Conservation (phyloP, 2,888 invertebrate species). For the Marasmarcha lunaedactyla region DNA sequence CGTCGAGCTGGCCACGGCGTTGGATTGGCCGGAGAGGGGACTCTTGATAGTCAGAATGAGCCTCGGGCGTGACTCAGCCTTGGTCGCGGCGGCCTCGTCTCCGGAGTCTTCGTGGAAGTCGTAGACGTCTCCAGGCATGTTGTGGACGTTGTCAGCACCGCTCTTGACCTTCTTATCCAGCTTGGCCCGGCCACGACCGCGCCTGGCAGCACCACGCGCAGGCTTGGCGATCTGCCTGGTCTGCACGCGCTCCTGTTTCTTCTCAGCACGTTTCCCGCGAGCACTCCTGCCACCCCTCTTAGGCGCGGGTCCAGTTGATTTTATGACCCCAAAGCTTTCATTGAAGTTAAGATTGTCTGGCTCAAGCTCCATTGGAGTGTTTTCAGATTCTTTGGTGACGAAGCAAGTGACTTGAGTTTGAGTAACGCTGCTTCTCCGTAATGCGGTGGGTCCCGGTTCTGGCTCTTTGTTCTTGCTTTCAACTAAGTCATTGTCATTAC, state of each 20-base stretch:
- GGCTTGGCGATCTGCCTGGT: constrained; percentile 59
- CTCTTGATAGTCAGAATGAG: constrained; percentile 86
- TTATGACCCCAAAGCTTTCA: constrained; percentile 14
- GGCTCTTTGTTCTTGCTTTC: constrained; percentile 16
- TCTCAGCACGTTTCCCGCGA: constrained; percentile 53
- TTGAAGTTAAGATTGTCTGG: constrained; percentile 17
- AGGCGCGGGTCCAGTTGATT: constrained; percentile 14
- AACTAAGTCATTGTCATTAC: constrained; percentile 47
- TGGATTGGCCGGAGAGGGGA: constrained; percentile 61
- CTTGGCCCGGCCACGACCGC: constrained; percentile 63
- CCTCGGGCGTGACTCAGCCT: constrained; percentile 74
- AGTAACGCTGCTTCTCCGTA: constrained; percentile 10
- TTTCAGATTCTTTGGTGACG: constrained; percentile 7
- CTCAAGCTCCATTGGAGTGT: constrained; percentile 17
- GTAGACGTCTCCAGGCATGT: constrained; percentile 82
- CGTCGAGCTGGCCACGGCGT: constrained; percentile 46
- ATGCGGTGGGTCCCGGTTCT: constrained; percentile 3
- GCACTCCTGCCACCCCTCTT: constrained; percentile 53
- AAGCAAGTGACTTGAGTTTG: constrained; percentile 5
- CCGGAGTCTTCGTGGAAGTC: constrained; percentile 93
- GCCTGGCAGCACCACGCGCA: constrained; percentile 39
- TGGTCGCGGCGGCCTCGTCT: constrained; percentile 73
- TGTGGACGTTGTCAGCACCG: constrained; percentile 62
- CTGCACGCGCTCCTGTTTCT: constrained; percentile 46
- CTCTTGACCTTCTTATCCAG: constrained; percentile 64